phyloP scores from a whole-genome alignment of 2,888 invertebrate genomes.

The Sinotaia quadrata region DNA sequence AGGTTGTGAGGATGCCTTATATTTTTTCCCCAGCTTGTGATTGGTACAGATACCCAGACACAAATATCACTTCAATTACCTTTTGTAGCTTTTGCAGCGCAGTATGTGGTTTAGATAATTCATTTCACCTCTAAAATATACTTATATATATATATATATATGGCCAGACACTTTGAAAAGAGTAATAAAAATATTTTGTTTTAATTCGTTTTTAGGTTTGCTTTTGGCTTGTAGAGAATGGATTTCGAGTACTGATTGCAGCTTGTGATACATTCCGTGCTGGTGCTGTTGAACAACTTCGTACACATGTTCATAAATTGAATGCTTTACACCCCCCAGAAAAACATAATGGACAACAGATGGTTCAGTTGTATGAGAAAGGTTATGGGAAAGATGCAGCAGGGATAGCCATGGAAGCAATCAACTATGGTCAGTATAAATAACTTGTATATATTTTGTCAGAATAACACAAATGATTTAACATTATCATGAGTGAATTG shows the following conservation, averaged over 20 bases:
- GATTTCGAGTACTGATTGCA: conserved; percentile 94
- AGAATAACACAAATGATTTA: too few species aligned
- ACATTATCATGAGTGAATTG: too few species aligned
- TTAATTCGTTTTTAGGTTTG: conserved; percentile 79
- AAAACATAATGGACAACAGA: conserved; percentile 79
- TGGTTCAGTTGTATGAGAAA: conserved; percentile 98
- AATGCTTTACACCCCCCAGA: conserved; percentile 92
- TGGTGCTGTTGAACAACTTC: conserved; percentile 97
- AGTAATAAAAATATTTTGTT: too few species aligned
- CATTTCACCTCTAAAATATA: too few species aligned
- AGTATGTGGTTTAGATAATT: too few species aligned
- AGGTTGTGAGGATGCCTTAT: too few species aligned
- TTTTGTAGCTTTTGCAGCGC: too few species aligned
- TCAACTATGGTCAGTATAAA: conserved; percentile 79
- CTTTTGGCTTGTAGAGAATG: conserved; percentile 99
- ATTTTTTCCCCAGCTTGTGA: too few species aligned
- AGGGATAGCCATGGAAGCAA: conserved; percentile 97
- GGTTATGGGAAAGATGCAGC: conserved; percentile 99
- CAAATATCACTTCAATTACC: too few species aligned
- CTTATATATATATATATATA: too few species aligned
- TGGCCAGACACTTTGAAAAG: too few species aligned
- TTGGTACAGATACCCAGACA: too few species aligned
- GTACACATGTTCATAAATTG: conserved; percentile 93
- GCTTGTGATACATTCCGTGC: conserved; percentile 99
- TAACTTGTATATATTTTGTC: neutral